Percentiles rank a stretch among this genome's conserved stretches.
phyloP scores from a whole-genome alignment of 1,140 invertebrate genomes.

The Rhopalosiphum maidis region DNA sequence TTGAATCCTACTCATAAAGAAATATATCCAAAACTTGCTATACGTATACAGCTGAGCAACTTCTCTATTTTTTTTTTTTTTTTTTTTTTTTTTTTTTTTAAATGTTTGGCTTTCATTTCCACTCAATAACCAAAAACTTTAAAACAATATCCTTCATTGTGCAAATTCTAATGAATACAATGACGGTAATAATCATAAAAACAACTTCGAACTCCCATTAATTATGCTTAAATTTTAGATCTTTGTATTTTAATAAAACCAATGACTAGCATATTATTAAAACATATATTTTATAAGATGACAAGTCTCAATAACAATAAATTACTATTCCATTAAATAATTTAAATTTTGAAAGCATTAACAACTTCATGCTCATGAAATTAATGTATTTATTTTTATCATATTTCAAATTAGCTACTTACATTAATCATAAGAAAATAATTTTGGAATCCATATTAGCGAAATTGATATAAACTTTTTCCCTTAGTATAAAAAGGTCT shows the following conservation, averaged over 20 bases:
- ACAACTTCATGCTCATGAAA: background rate
- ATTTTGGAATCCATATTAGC: no score
- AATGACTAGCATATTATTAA: background rate
- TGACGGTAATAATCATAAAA: slow-evolving; percentile 8
- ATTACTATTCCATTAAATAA: background rate
- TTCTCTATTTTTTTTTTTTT: background rate
- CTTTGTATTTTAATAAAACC: background rate
- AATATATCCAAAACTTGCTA: background rate
- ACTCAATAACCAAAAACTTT: background rate
- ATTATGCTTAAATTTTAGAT: background rate
- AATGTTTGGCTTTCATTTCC: background rate
- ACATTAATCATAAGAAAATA: background rate
- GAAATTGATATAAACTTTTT: background rate
- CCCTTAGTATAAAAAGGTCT: no score
- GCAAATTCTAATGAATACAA: background rate
- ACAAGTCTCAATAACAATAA: background rate
- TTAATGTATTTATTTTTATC: background rate
- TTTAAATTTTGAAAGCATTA: background rate
- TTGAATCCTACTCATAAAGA: background rate
- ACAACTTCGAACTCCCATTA: background rate
- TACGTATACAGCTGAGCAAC: background rate
- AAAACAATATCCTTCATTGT: background rate
- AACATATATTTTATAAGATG: background rate
- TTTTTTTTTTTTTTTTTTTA: background rate
- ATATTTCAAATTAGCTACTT: background rate